These are phyloP conservation scores for Sebastolobus altivelis DNA, from an alignment of 2,797 vertebrate genomes.

Conservation along the genomic window DNA sequence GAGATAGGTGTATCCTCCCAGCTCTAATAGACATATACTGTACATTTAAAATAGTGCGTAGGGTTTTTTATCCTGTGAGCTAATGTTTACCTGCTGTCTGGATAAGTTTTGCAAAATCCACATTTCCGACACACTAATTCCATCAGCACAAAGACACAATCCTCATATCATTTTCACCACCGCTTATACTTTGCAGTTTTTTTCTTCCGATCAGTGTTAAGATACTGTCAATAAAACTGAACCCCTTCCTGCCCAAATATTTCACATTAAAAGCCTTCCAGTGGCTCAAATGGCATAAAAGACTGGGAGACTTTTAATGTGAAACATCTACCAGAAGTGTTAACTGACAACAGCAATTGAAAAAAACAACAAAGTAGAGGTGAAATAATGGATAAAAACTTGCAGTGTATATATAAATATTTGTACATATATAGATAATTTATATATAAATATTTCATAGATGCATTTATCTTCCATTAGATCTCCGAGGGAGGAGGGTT, in stretches of 20 bases:
- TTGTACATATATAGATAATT: not conserved
- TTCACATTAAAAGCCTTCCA: not conserved
- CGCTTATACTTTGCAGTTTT: not conserved
- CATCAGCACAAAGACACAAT: not conserved
- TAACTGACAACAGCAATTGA: too few species aligned
- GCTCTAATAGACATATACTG: not conserved
- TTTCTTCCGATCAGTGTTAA: not conserved
- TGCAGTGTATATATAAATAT: not conserved
- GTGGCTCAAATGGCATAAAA: not conserved
- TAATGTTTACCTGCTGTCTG: not conserved
- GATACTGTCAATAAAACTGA: not conserved
- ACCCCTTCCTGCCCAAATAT: not conserved
- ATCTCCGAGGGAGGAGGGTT: conserved; percentile 32
- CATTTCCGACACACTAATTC: not conserved
- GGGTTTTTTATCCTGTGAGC: not conserved
- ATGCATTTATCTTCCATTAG: conserved; percentile 3
- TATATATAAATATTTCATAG: not conserved
- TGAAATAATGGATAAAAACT: not conserved
- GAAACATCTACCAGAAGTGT: not conserved
- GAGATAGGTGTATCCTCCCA: too few species aligned
- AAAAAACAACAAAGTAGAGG: not conserved
- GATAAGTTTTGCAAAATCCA: not conserved
- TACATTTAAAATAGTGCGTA: not conserved
- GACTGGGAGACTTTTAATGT: not conserved
- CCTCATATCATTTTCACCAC: not conserved